phyloP scores from a whole-genome alignment of 2,113 vertebrate species.

The Mastomys coucha region DNA sequence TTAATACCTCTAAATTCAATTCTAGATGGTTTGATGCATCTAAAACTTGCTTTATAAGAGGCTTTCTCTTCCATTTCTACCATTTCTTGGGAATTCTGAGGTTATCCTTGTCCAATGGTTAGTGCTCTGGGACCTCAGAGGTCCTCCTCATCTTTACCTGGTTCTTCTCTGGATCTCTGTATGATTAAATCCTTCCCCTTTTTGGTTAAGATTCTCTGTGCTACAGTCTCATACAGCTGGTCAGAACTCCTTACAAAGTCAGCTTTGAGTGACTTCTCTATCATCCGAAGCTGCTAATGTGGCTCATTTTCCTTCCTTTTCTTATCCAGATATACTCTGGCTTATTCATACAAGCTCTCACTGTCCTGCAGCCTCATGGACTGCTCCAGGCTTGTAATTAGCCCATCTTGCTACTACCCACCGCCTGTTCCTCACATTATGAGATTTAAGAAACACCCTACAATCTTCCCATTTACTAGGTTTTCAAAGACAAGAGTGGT shows the following conservation, averaged over 20 bases:
- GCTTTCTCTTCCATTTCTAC: background rate
- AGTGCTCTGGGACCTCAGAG: background rate
- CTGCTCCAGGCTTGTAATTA: background rate
- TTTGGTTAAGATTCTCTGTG: background rate
- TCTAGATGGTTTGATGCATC: background rate
- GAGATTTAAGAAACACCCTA: background rate
- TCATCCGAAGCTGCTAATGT: background rate
- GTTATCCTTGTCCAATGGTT: background rate
- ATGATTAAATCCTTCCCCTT: background rate
- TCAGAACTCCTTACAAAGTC: background rate
- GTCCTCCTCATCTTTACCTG: background rate
- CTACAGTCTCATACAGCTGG: background rate
- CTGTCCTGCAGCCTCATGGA: background rate
- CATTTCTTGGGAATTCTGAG: background rate
- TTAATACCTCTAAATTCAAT: background rate
- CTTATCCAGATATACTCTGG: background rate
- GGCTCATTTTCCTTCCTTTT: background rate
- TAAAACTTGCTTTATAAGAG: background rate
- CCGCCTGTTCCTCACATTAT: background rate
- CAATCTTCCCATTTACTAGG: background rate
- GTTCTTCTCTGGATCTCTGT: background rate
- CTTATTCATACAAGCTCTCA: background rate
- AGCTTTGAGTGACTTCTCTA: background rate
- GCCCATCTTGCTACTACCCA: background rate
- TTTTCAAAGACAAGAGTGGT: background rate